These are phyloP conservation scores for Teleiodes luculella DNA, from an alignment of 2,888 invertebrate species.

Conservation along the genomic window DNA sequence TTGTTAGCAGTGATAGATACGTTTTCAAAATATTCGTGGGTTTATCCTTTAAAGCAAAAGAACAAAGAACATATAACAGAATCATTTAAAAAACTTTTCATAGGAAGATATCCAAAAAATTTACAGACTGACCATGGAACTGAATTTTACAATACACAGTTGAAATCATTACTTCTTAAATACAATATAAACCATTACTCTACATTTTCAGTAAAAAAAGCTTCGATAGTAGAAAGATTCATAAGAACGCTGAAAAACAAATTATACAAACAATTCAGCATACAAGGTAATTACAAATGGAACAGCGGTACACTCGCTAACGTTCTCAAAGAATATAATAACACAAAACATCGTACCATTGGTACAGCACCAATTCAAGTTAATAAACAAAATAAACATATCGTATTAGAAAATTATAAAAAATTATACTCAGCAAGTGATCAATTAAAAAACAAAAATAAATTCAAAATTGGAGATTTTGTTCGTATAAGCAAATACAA, in stretches of 20 bases:
- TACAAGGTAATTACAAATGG: background rate
- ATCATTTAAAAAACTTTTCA: background rate
- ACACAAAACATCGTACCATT: conserved; percentile 17
- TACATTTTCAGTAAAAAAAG: conserved; percentile 21
- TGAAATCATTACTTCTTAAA: conserved; percentile 29
- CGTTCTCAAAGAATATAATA: conserved; percentile 21
- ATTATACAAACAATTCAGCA: background rate
- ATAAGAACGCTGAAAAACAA: conserved; percentile 7
- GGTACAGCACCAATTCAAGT: too few relatives aligned
- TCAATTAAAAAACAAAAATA: background rate
- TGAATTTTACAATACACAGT: conserved; percentile 30
- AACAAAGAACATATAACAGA: conserved; percentile 16
- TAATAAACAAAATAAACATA: too few relatives aligned
- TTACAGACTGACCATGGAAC: conserved; percentile 26
- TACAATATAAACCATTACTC: conserved; percentile 29
- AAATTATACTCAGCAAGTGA: background rate
- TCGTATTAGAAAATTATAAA: too few relatives aligned
- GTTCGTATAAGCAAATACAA: conserved; percentile 30
- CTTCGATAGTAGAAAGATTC: conserved; percentile 18
- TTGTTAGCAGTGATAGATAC: conserved; percentile 19
- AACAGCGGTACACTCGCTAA: background rate
- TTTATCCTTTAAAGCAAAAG: conserved; percentile 17
- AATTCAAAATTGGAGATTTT: conserved; percentile 27
- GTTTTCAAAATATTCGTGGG: conserved; percentile 22
- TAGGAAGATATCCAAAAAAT: conserved; percentile 16